Conservation (phyloP, 2,797 vertebrate species). For the Pygocentrus nattereri region DNA sequence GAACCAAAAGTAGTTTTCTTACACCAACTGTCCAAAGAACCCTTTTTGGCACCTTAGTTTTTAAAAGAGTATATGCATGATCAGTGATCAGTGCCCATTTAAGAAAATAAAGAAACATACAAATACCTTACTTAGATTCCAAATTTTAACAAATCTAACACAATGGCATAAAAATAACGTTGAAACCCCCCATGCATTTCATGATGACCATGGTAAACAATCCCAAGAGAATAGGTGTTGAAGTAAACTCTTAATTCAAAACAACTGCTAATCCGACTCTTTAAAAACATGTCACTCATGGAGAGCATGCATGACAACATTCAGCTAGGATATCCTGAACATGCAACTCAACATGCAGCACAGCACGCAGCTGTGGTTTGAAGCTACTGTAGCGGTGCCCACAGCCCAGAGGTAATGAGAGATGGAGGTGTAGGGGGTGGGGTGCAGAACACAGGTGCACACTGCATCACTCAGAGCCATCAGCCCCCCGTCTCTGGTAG, state of each 20-base stretch:
- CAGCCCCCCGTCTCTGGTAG: constrained; percentile 63
- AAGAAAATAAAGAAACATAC: neutral
- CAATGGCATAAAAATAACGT: too few species aligned
- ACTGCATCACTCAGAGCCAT: constrained; percentile 67
- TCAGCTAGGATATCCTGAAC: constrained; percentile 52
- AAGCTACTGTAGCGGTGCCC: constrained; percentile 54
- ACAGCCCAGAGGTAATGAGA: constrained; percentile 57
- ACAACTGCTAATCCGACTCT: neutral
- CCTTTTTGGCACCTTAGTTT: neutral
- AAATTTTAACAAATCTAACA: neutral
- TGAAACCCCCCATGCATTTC: neutral
- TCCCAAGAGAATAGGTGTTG: neutral
- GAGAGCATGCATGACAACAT: constrained; percentile 31
- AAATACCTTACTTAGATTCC: neutral
- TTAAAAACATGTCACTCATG: constrained; percentile 31
- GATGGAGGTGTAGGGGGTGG: constrained; percentile 44
- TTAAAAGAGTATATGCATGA: neutral
- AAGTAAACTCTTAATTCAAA: constrained; percentile 12
- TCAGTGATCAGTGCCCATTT: neutral
- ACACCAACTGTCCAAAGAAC: neutral
- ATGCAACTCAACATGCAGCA: constrained; percentile 30
- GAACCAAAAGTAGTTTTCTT: neutral
- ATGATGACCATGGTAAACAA: neutral
- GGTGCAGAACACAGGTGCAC: constrained; percentile 65
- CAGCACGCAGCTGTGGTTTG: constrained; percentile 65